phyloP scores from a whole-genome alignment of 2,113 vertebrate genomes.

The Chionis minor region DNA sequence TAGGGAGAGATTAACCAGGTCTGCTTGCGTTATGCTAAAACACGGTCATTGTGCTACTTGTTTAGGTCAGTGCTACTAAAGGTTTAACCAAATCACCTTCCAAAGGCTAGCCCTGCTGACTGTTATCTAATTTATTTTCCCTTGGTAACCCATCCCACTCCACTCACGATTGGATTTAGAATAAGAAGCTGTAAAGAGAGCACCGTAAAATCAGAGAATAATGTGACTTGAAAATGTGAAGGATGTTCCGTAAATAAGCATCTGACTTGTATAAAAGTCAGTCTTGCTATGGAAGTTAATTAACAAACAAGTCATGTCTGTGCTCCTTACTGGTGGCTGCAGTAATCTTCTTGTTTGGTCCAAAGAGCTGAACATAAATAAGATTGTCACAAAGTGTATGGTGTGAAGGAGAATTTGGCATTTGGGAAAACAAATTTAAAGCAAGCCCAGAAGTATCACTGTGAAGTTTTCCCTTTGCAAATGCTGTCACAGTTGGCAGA shows the following conservation, averaged over 20 bases:
- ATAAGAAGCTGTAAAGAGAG: not conserved
- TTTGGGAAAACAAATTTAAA: conserved; percentile 63
- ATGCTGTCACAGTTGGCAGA: conserved; percentile 42
- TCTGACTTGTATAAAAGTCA: not conserved
- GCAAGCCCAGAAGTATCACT: not conserved
- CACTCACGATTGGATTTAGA: not conserved
- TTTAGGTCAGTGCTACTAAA: not conserved
- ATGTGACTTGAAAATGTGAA: not conserved
- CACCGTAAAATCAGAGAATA: not conserved
- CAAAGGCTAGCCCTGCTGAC: not conserved
- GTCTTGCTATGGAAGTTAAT: not conserved
- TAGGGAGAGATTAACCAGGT: not conserved
- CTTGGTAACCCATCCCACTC: not conserved
- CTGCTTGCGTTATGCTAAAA: not conserved
- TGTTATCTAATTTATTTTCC: not conserved
- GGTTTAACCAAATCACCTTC: not conserved
- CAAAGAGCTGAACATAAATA: conserved; percentile 37
- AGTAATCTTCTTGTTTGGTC: conserved; percentile 50
- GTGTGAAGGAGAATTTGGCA: conserved; percentile 46
- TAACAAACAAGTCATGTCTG: conserved; percentile 13
- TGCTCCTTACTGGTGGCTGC: conserved; percentile 24
- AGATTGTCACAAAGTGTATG: not conserved
- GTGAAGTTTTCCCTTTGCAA: conserved; percentile 57
- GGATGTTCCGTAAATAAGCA: not conserved
- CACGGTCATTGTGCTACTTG: not conserved